Percentiles rank a stretch among this genome's conserved stretches.
phyloP scores from a whole-genome alignment of 2,113 vertebrate species.

The Herpetotheres cachinnans region DNA sequence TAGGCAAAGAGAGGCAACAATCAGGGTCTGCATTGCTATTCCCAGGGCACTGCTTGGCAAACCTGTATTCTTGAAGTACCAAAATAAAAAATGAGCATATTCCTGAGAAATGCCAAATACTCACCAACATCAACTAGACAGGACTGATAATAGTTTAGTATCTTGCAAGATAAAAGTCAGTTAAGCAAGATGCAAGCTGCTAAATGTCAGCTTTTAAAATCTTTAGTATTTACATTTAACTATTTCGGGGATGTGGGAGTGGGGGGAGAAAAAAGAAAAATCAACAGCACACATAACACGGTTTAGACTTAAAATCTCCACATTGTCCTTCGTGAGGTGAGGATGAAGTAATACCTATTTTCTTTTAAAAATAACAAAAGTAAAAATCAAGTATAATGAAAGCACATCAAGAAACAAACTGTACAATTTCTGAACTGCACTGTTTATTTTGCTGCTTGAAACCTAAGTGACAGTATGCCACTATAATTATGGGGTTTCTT shows the following conservation, averaged over 20 bases:
- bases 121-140: not conserved
- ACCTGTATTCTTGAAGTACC: not conserved
- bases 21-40: not conserved
- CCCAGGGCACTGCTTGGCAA: not conserved
- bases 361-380: constrained; percentile 4
- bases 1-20: not conserved
- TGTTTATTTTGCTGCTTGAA: constrained; percentile 88
- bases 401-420: constrained; percentile 78
- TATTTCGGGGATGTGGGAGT: not conserved
- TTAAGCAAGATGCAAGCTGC: not conserved
- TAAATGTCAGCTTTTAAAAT: not conserved
- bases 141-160: not conserved
- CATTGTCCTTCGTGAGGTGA: not conserved
- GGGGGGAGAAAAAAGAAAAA: not conserved
- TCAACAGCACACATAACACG: not conserved
- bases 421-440: constrained; percentile 83
- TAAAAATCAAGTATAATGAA: constrained; percentile 35
- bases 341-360: not conserved
- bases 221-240: not conserved
- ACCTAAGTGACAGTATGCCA: constrained; percentile 84
- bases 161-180: not conserved
- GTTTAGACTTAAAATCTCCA: not conserved
- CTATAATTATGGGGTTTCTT: constrained; percentile 76
- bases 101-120: not conserved
- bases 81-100: not conserved